Conservation (phyloP, 2,888 invertebrate species). For the Panzeria rudis region DNA sequence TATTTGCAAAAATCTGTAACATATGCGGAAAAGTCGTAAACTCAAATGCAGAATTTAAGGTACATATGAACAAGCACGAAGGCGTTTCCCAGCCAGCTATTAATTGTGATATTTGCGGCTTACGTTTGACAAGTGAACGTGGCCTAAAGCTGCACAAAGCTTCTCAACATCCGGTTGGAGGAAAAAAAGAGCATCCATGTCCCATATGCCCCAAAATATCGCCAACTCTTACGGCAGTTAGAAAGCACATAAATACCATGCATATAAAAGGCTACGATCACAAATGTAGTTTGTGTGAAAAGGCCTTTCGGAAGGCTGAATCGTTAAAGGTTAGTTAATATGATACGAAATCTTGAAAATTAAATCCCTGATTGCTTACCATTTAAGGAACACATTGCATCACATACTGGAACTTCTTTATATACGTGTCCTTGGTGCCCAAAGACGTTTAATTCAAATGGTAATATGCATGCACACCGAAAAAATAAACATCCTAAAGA, state of each 20-base stretch:
- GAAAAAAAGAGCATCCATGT: constrained; percentile 78
- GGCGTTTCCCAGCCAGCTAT: constrained; percentile 79
- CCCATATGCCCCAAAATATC: constrained; percentile 80
- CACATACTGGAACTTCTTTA: constrained; percentile 79
- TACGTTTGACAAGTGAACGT: constrained; percentile 79
- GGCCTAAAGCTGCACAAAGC: constrained; percentile 81
- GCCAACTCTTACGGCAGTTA: constrained; percentile 81
- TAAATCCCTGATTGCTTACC: not conserved
- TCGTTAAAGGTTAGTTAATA: constrained; percentile 19
- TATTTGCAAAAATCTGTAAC: constrained; percentile 55
- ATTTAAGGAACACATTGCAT: constrained; percentile 81
- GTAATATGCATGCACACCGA: constrained; percentile 81
- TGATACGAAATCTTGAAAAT: not conserved
- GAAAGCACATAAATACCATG: constrained; percentile 81
- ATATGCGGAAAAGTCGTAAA: constrained; percentile 80
- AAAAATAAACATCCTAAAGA: constrained; percentile 81
- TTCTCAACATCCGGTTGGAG: constrained; percentile 78
- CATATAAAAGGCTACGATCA: constrained; percentile 79
- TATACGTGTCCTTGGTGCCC: constrained; percentile 81
- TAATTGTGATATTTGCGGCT: constrained; percentile 81
- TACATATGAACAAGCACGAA: constrained; percentile 80
- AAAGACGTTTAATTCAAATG: constrained; percentile 81
- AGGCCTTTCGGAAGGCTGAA: constrained; percentile 81
- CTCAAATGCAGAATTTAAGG: constrained; percentile 79
- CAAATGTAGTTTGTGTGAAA: constrained; percentile 81